Evolutionary conservation across 2,113 vertebrate genomes (phyloP), one percentile per base, ranked within the genome.

Genomic region (Rhadina sibilatrix): DNA sequence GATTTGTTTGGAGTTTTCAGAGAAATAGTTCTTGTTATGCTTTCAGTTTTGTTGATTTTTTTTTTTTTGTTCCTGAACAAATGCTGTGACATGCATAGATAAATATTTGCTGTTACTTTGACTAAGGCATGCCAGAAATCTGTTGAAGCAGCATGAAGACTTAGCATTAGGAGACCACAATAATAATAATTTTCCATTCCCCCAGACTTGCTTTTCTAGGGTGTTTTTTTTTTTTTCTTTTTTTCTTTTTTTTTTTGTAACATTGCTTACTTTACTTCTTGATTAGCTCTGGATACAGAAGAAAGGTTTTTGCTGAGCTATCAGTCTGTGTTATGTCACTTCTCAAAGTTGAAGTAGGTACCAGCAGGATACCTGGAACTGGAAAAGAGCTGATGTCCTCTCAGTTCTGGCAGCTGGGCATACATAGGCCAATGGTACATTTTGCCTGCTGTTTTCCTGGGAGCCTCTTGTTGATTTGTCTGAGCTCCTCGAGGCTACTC

Each of bases 361-460:
- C 8, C 24, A n/a, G 19, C 30, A 40, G 56, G 25, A 27, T 71
- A 28, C 28, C 53, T 42, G 44, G 33, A 72, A 31, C 0, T 35
- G 28, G 47, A 37, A 23, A 66, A 59, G 57, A 33, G 30, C 33
- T 83, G 25, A 8, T 42, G 30, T 74, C 15, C 22, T 42, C 69
- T 57, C 27, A 8, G 9, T 38, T 64, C 17, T 37, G 31, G 53
- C 30, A 89, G 49, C 27, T 27, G 57, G 16, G 16, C 11, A n/a
- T n/a, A 15, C 12, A 6, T 0, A n/a, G n/a, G 2, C 47, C 33
- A 77, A 0, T 19, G 15, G 6, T 46, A 46, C 4, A 2, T 69
- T 68, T 40, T 60, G 10, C 33, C 35, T 65, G 24, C 37, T 54
- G 0, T 31, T 81, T 81, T 33, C 69, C 47, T 53, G 52, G 52